Conservation (phyloP, 2,888 invertebrate species). For the Ophion costatus region DNA sequence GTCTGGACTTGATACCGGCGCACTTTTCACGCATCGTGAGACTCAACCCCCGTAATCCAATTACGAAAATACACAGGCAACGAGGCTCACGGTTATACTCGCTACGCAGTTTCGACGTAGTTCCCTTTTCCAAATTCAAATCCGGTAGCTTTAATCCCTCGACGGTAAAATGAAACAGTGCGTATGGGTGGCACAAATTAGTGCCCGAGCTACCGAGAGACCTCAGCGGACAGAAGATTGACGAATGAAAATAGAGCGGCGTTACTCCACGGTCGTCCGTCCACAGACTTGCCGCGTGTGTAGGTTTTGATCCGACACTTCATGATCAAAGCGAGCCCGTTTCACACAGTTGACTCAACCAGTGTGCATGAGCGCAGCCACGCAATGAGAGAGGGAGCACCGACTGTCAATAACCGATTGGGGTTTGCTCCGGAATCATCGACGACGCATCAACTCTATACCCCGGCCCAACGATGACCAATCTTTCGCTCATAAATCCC, state of each 20-base stretch:
- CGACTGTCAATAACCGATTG: conserved; percentile 46
- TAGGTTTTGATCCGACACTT: conserved; percentile 27
- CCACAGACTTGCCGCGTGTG: not conserved
- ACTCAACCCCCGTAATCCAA: conserved; percentile 51
- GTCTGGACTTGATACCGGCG: conserved; percentile 15
- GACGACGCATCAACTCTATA: conserved; percentile 33
- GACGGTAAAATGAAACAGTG: conserved; percentile 6
- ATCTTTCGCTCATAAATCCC: not conserved
- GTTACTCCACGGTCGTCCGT: not conserved
- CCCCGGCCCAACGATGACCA: not conserved
- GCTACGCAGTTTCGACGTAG: not conserved
- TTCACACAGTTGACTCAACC: conserved; percentile 20
- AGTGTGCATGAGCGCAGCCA: too few species aligned
- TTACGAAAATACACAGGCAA: conserved; percentile 38
- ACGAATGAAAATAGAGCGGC: conserved; percentile 15
- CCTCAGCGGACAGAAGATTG: conserved; percentile 5
- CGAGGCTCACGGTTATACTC: conserved; percentile 16
- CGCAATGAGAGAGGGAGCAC: not conserved
- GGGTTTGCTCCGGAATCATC: conserved; percentile 48
- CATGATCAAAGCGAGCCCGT: conserved; percentile 42
- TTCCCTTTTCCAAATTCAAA: conserved; percentile 48
- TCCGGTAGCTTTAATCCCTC: conserved; percentile 21
- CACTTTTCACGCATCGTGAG: conserved; percentile 49
- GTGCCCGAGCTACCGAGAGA: conserved; percentile 18
- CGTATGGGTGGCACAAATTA: conserved; percentile 18